Base-by-base conservation (phyloP, 92 coral and sea anemone genomes). In the Pocillopora meandrina region DNA sequence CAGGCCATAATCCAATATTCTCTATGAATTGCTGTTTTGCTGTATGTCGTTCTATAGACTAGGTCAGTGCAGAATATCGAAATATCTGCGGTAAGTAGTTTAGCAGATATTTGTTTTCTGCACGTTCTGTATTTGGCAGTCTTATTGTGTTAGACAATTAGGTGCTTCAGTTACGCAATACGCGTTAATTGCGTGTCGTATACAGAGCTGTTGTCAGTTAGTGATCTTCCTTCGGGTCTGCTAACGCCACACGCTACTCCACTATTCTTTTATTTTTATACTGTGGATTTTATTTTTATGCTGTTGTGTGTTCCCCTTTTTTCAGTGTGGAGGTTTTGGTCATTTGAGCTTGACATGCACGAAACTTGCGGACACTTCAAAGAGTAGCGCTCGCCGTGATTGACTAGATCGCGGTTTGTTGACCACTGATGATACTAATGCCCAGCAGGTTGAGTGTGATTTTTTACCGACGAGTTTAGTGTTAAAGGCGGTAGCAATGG, bases 211-310 rank as follows among this genome's bases (percentile, higher is more conserved):
- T 71, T 71, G 75, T 34, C 75, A 71, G 75, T 71, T 74, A 52
- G 78, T 74, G 65, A 12, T 75, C 65, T 75, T 75, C 79, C 79
- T 75, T 75, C 79, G 66, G 79, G 79, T 75, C 75, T 31, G 75
- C 58, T 31, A 71, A 71, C 59, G 8, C 75, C 75, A 71, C 79
- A 71, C 62, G 61, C 77, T 49, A 26, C 26, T 26, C 26, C 26
- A 26, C 26, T 26, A 1, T 0, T 26, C 26, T 26, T 26, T 26
- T 26, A 26, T 26, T 26, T 26, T 26, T 26, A 0, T 26, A 26
- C 20, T 42, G 57, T 47, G 49, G 60, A 33, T 55, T 31, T 52
- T 73, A 35, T 76, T 58, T 76, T 76, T 2, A 20, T 76, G 59
- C 56, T 55, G 5, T 10, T 74, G 52, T 49, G 64, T 20, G n/a